Evolutionary conservation across 2,797 vertebrate species (phyloP), one percentile per base, ranked within the genome.

Genomic region (Clarias fuscus): DNA sequence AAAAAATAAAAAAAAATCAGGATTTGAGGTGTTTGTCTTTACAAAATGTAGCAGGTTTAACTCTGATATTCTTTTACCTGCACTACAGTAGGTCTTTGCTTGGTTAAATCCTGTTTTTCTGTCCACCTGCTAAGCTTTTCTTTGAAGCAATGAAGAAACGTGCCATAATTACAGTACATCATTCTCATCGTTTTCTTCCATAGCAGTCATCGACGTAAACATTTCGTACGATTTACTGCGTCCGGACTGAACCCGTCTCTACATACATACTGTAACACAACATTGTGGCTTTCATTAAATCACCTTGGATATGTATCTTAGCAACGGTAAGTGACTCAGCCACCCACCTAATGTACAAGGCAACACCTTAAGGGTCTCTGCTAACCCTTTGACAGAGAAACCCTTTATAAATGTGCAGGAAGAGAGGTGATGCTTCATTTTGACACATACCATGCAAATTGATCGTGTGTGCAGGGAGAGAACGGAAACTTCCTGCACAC

Each of bases 401-500:
- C 11, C 56, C 15, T 56, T 11, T 14, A 68, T 14, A 8, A 14
- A 56, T 71, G n/a, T 78, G 14, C 14, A 67, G 17, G 18, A 17
- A 48, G 27, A 24, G 6, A 58, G 22, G 17, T 22, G n/a, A 77
- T 48, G 33, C 58, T 72, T 61, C 24, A 61, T 3, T 67, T 56
- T 70, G 59, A 84, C 33, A 62, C 18, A 30, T 17, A 67, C 80
- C 72, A 82, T 85, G 85, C 85, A 85, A 87, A 81, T 65, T 78
- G 33, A 48, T 27, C 73, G 48, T 86, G 62, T 17, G 78, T 86
- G 67, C 81, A 88, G 56, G 59, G 65, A 86, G 65, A 85, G 24
- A 64, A 82, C 70, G 86, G 87, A 89, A 88, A 85, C 90, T 89
- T 89, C 86, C 83, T 89, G 90, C 86, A 83, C 77, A 58, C 68